phyloP scores from a whole-genome alignment of 1,140 invertebrate species.

The Neelides sp. region DNA sequence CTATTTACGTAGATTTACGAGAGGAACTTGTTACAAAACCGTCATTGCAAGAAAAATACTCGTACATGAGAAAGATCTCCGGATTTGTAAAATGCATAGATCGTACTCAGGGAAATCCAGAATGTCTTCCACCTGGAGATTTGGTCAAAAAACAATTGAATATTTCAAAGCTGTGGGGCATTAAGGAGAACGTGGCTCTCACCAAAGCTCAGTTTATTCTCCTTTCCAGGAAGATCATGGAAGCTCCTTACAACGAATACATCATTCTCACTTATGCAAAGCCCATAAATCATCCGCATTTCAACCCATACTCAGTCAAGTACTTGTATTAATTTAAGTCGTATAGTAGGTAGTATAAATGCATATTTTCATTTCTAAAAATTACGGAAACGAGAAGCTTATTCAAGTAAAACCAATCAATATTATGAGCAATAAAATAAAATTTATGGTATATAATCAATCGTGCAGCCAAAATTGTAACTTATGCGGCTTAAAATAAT shows the following conservation, averaged over 20 bases:
- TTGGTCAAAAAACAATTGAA: too few relatives aligned
- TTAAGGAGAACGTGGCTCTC: slow-evolving; percentile 14
- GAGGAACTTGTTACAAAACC: too few relatives aligned
- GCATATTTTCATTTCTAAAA: not conserved
- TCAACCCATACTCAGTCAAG: slow-evolving; percentile 25
- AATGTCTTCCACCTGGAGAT: too few relatives aligned
- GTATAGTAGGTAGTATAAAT: too few relatives aligned
- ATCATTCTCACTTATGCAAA: slow-evolving; percentile 15
- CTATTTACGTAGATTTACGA: too few relatives aligned
- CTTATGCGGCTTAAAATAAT: not conserved
- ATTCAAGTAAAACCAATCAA: slow-evolving; percentile 1
- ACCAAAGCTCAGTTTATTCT: slow-evolving; percentile 14
- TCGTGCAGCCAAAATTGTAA: not conserved
- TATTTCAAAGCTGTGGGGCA: too few relatives aligned
- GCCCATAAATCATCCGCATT: slow-evolving; percentile 9
- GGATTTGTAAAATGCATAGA: too few relatives aligned
- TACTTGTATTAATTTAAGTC: too few relatives aligned
- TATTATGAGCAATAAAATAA: slow-evolving; percentile 5
- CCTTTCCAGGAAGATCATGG: slow-evolving; percentile 18
- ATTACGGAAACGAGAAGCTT: not conserved
- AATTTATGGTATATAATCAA: not conserved
- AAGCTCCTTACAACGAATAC: slow-evolving; percentile 24
- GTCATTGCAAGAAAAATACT: too few relatives aligned
- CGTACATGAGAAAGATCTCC: too few relatives aligned
- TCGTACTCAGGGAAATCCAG: too few relatives aligned